phyloP scores from a whole-genome alignment of 2,888 invertebrate genomes.

The Lasius fuliginosus region DNA sequence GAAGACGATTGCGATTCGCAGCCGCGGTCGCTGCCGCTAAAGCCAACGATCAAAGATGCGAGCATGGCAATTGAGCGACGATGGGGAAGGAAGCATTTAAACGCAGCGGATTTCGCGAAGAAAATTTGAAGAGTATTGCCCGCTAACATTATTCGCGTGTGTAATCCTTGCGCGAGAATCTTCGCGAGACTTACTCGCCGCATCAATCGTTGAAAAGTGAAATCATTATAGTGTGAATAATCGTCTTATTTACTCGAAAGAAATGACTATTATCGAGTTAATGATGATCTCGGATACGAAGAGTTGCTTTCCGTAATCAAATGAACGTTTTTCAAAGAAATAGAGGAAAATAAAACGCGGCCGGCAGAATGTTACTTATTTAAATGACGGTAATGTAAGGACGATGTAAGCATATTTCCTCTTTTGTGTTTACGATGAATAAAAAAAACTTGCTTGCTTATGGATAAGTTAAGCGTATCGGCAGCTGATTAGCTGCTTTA shows the following conservation, averaged over 20 bases:
- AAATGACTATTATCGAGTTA: background rate
- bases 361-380: conserved; percentile 66
- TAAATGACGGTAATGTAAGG: conserved; percentile 29
- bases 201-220: background rate
- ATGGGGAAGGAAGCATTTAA: conserved; percentile 1
- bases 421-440: conserved; percentile 19
- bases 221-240: conserved; percentile 8
- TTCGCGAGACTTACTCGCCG: background rate
- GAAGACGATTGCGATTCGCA: conserved; percentile 65
- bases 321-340: background rate
- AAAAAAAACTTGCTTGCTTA: conserved; percentile 2
- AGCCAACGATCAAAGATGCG: conserved; percentile 29
- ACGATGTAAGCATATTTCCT: conserved; percentile 3
- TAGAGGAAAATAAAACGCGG: conserved; percentile 49
- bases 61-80: conserved; percentile 21
- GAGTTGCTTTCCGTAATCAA: background rate
- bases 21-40: conserved; percentile 45
- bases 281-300: background rate
- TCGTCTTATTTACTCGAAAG: background rate
- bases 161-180: background rate
- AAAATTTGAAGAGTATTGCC: background rate
- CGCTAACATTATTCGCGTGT: conserved; percentile 5
- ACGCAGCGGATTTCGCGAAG: background rate
- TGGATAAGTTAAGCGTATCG: conserved; percentile 13
- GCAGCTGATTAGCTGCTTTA: conserved; percentile 15